Base-by-base conservation (phyloP, 2,888 invertebrate genomes). In the Eristalis arbustorum region DNA sequence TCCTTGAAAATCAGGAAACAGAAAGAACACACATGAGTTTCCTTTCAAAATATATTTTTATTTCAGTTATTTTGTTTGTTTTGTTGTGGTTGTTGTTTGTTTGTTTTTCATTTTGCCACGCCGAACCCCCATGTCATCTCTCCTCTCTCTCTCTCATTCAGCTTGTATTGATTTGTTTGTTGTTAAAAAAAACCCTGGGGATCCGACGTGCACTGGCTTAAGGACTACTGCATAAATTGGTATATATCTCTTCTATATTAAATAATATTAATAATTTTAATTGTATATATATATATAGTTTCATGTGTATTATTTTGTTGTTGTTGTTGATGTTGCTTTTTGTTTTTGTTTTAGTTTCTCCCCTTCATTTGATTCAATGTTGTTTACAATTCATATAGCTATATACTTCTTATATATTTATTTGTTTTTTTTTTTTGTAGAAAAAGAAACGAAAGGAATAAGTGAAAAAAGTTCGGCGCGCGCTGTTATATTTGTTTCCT, bases 31-130 rank as follows among this genome's bases (percentile, higher is more conserved):
- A 22, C 61, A 25, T 59, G 71, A 31, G n/a, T n/a, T 56, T 83
- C 83, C 71, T 87, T 87, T 87, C 83, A 87, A 87, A 87, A 87
- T 87, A 87, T 87, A 87, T 74, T 83, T 87, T 81, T 87, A 83
- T 83, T 82, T 87, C 74, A 78, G 69, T 87, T 66, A 62, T 79
- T 72, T 84, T 76, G 68, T 85, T 73, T 80, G 34, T 76, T 76
- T 68, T 25, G 37, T 73, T 25, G 49, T 49, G 49, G 49, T 72
- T 18, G 34, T 68, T 62, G 59, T 62, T 68, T 63, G 23, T 25
- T 74, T 66, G 42, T 59, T 25, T 37, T 69, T 62, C 14, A 61
- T 25, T 72, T 76, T 61, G 68, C 14, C 64, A 37, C 49, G 63
- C 62, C 79, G 71, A 72, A 72, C 56, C 71, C 62, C 59, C 34